Base-by-base conservation (phyloP, 2,797 vertebrate genomes). In the Heliangelus exortis region DNA sequence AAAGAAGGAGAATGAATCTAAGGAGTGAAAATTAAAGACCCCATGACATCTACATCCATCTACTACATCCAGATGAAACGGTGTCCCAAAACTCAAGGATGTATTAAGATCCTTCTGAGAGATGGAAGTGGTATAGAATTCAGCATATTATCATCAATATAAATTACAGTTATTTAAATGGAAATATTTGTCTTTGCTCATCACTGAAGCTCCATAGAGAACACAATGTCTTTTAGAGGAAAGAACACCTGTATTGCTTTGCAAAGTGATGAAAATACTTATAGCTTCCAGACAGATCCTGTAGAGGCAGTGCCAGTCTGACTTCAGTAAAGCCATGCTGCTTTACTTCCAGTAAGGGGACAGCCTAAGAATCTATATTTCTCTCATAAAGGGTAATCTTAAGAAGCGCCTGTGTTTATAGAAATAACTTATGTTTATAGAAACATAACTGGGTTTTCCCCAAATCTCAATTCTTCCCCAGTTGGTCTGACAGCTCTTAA, bases 1-100 rank as follows among this genome's bases (percentile, higher is more conserved):
- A 91, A 96, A 93, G 83, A 88, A 82, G 80, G 74, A 71, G 80
- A 94, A 92, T 87, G 88, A 96, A 93, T 97, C 87, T 82, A 91
- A 82, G 58, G 87, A 96, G 93, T 89, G 93, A 96, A 95, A 96
- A 97, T 97, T 94, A 96, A 92, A 96, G 96, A 93, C 95, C 92
- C 93, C 93, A 95, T 84, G 96, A 95, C 92, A 96, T 89, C 92
- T 71, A 88, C 53, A 84, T 94, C 85, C 73, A 90, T 96, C 91
- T 92, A 92, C 91, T 88, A 71, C 55, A 54, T 23, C 34, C 67
- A 88, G 74, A 94, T 84, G 80, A 96, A 96, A 80, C 9, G 5
- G 48, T 58, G 77, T 72, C 89, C 92, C 91, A 91, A 92, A 94
- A 92, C 86, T 95, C 93, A 84, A 92, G 83, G 80, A 84, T 61